Evolutionary conservation across 2,888 invertebrate species (phyloP), one percentile per base, ranked within the genome.

Genomic region (Ariolimax columbianus): DNA sequence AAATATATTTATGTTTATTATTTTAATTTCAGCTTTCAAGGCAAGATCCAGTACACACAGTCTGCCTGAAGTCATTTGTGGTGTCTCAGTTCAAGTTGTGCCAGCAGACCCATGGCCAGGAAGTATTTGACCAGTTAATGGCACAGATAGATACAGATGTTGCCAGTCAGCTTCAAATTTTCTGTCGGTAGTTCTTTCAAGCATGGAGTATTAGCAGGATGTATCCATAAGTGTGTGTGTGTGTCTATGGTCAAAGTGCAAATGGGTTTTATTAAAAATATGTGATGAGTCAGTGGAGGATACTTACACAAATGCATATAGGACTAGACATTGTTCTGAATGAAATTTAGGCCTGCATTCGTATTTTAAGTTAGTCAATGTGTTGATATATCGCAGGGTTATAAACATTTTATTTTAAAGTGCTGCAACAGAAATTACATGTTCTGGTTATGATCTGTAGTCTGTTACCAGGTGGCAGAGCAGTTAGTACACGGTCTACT

Each of bases 31-130:
- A 96, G 91, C 95, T 97, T 59, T 95, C 96, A 81, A 95, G 96
- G 77, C 95, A 95, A 82, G 98, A 98, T 95, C 97, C 97, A 55
- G 97, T 98, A 36, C 96, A 97, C 92, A 96, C 96, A 82, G 96
- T 97, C 72, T 96, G 96, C 86, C 95, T 98, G 82, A 93, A 94
- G 87, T 93, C 93, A 55, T 94, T 92, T 88, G 91, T 95, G 63
- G 90, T 92, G 38, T 90, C 92, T 30, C 95, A 97, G 96, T 94
- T 97, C 89, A 95, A 95, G 88, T 95, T 96, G 33, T 94, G 98
- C 86, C 96, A 96, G 91, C 95, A 95, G 86, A 96, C 96, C 93
- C 95, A 97, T n/a, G 97, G 97, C 0, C 95, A 95, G n/a, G 95
- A 95, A 77, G 96, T 96, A 19, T 98, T 97, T 93, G 96, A 96